A percentile compares a stretch with the other conserved stretches of the same genome.
phyloP scores from a whole-genome alignment of 2,113 vertebrate species.

The Calidris pugnax region DNA sequence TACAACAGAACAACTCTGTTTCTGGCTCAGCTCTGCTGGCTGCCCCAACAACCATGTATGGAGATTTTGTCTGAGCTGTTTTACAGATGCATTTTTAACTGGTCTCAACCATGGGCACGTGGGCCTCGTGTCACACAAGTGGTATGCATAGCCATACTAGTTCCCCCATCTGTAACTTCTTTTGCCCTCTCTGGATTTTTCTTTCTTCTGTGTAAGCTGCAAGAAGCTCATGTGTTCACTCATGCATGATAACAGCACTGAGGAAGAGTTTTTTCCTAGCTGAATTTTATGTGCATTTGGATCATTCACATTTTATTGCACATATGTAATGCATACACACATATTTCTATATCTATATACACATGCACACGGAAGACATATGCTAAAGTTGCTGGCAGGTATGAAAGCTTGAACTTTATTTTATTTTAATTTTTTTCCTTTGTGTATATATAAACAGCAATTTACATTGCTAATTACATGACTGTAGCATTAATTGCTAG shows the following conservation, averaged over 20 bases:
- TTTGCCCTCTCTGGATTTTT: background rate
- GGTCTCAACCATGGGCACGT: rapidly evolving
- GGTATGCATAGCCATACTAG: background rate
- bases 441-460: background rate
- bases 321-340: background rate
- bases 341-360: background rate
- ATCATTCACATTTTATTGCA: background rate
- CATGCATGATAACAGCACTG: background rate
- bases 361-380: background rate
- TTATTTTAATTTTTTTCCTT: no score
- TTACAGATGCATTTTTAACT: background rate
- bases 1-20: background rate
- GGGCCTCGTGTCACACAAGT: background rate
- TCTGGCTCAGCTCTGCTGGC: background rate
- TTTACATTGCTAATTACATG: background rate
- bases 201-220: background rate
- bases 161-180: background rate
- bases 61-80: background rate
- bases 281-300: background rate
- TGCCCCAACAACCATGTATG: background rate
- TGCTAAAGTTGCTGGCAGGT: background rate
- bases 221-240: background rate
- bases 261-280: background rate
- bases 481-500: background rate
- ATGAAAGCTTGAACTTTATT: background rate